These are phyloP conservation scores for Burhinus bistriatus DNA, from an alignment of 2,113 vertebrate genomes.

Conservation along the genomic window DNA sequence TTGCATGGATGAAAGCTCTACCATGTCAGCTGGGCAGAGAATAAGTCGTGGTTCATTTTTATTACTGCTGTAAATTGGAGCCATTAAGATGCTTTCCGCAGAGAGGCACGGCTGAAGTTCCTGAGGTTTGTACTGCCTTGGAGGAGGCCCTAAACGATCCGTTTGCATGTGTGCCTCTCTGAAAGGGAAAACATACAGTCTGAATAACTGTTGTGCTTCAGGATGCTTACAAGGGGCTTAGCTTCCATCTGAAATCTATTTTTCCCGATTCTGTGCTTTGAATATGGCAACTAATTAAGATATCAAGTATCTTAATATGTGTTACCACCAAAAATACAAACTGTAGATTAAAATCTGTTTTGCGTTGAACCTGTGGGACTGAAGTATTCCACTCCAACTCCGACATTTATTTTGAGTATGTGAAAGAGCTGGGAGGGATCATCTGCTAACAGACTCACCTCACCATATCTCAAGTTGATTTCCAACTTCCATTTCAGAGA, in stretches of 20 bases:
- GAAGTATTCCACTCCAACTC: background rate
- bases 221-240: background rate
- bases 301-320: slow-evolving; percentile 29
- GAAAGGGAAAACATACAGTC: background rate
- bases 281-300: slow-evolving; percentile 31
- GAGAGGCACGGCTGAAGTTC: background rate
- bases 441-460: background rate
- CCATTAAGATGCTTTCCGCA: background rate
- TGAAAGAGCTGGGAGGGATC: background rate
- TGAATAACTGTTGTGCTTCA: background rate
- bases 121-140: background rate
- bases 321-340: slow-evolving; percentile 39
- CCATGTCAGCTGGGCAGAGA: background rate
- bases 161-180: background rate
- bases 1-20: background rate
- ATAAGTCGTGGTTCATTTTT: background rate
- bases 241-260: slow-evolving; percentile 44
- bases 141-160: background rate
- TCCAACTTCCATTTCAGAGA: slow-evolving; percentile 8
- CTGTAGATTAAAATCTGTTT: slow-evolving; percentile 39
- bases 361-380: background rate
- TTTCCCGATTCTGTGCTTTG: background rate
- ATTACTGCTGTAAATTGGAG: background rate
- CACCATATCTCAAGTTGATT: background rate
- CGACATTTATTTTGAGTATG: background rate